phyloP scores from a whole-genome alignment of 2,888 invertebrate species.

The Beris chalybata region DNA sequence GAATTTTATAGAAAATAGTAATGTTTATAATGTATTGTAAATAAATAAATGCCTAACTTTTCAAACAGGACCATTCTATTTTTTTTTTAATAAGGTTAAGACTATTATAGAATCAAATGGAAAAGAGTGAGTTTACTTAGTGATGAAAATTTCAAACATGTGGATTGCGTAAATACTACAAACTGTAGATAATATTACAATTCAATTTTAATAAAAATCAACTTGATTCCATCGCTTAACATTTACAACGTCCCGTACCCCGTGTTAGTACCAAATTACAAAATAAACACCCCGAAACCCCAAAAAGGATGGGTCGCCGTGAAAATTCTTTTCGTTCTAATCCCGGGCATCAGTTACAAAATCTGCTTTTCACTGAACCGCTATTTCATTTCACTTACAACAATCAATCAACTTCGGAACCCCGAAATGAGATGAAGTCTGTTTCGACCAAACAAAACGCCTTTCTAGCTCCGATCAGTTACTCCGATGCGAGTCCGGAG shows the following conservation, averaged over 20 bases:
- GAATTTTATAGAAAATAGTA: too few species aligned
- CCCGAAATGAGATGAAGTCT: slow-evolving; percentile 15
- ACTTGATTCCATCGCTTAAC: too few species aligned
- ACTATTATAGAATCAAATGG: too few species aligned
- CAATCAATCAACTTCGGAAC: slow-evolving; percentile 36
- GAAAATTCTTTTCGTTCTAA: slow-evolving; percentile 19
- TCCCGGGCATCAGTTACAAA: slow-evolving; percentile 13
- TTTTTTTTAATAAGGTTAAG: too few species aligned
- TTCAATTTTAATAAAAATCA: too few species aligned
- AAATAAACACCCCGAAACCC: slow-evolving; percentile 24
- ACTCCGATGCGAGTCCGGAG: slow-evolving; percentile 9
- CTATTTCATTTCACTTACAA: slow-evolving; percentile 34
- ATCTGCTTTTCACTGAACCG: slow-evolving; percentile 12
- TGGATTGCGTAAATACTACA: too few species aligned
- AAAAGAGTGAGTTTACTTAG: too few species aligned
- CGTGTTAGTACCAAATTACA: slow-evolving; percentile 18
- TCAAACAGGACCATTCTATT: too few species aligned
- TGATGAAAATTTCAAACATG: too few species aligned
- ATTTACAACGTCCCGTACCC: neutral
- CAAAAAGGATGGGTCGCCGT: slow-evolving; percentile 5
- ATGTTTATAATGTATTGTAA: too few species aligned
- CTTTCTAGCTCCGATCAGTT: slow-evolving; percentile 28
- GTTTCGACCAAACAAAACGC: slow-evolving; percentile 37
- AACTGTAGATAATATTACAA: too few species aligned
- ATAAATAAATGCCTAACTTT: too few species aligned